Base-by-base conservation (phyloP, 2,113 vertebrate genomes). In the Deroptyus accipitrinus region DNA sequence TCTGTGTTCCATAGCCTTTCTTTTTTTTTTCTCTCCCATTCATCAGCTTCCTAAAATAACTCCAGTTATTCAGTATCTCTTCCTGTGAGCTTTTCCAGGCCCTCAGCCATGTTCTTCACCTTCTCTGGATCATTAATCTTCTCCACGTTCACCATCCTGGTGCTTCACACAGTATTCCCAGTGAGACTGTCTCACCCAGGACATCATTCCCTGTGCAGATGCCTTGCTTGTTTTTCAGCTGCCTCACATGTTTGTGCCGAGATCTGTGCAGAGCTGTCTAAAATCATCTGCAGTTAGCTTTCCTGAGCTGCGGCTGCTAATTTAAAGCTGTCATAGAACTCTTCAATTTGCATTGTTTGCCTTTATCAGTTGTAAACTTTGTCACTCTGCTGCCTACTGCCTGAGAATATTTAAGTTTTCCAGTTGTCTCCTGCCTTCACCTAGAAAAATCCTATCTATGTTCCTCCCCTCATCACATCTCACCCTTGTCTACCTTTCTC, bases 1-100 rank as follows among this genome's bases (percentile, higher is more conserved):
- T 88, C 90, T 59, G 63, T 28, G 37, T 70, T 87, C 24, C 6
- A 0, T n/a, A 54, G 79, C 75, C 84, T 83, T 88, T 44, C 28
- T 72, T 37, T 22, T 64, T 85, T 39, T 66, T 48, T 5, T 3
- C 78, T 4, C 78, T 94, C 54, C 79, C 72, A 66, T 94, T 92
- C 88, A 80, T 79, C 83, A 80, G 41, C 63, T 90, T 85, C 83
- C 63, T 68, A 63, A 90, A 95, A 88, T 92, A 90, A 73, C 49
- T 37, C 25, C 74, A 74, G 67, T 90, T 80, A 57, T 72, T 93
- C 85, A 86, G 44, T 83, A 80, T 49, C 68, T 88, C 49, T 52
- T 57, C 67, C 63, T 70, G 27, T 17, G 79, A 86, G 88, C 9
- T 48, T 69, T 88, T 51, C 83, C 49, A 83, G 76, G 27, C 61